Base-by-base conservation (phyloP, 2,888 invertebrate species). In the Azorinus chamasolen region DNA sequence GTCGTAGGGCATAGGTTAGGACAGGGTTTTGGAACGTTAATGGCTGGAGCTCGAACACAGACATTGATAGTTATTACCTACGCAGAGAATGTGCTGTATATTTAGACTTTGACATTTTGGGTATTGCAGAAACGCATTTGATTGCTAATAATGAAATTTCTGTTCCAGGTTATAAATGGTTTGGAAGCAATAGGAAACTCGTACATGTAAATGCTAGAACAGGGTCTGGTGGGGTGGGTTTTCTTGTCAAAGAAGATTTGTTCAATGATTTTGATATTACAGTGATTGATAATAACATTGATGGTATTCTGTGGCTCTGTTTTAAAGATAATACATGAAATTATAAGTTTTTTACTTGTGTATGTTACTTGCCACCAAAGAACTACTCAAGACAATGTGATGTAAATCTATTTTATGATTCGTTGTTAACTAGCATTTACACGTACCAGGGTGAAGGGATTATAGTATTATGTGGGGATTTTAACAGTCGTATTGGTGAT, bases 81-180 rank as follows among this genome's bases (percentile, higher is more conserved):
- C 0, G 59, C 8, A 20, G 27, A 37, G 3, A 25, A 8, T 65
- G 72, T 61, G n/a, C 54, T 12, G 6, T 54, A 2, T 14, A n/a
- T 16, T n/a, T 57, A 32, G 39, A 53, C 3, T 46, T 50, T 54
- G 70, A 76, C 48, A 64, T 70, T 24, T 32, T 69, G 18, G 76
- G 64, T 14, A 51, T 76, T 39, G 70, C 70, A 8, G 61, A 76
- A 64, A 61, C 61, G 2, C 65, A 76, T 46, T 37, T 75, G 1
- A 20, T 25, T 5, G 32, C 25, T 20, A 22, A 55, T 2, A 18
- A 53, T 1, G 10, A 0, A 27, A 6, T 70, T 0, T 4, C 41
- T 1, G 2, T 68, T 5, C 16, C 41, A 37, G 58, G 58, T 12
- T 74, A 68, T 43, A 32, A 20, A 18, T 69, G 68, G 74, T 53